These are phyloP conservation scores for Rhopalosiphum maidis DNA, from an alignment of 1,140 invertebrate species.

Conservation along the genomic window DNA sequence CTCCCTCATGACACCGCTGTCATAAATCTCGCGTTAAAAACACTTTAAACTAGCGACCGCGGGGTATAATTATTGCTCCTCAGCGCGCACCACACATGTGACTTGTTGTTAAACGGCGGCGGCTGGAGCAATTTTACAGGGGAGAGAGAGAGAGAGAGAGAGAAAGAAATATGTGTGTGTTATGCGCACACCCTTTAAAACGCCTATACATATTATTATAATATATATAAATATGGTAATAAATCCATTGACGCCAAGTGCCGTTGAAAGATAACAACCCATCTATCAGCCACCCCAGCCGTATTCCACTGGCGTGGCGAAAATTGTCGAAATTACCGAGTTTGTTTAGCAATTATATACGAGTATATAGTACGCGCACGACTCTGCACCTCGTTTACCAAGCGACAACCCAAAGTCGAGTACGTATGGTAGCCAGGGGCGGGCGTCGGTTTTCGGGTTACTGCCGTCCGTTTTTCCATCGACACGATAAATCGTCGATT, in stretches of 20 bases:
- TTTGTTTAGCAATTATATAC: slow-evolving; percentile 23
- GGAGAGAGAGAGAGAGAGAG: too few relatives aligned
- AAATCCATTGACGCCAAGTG: slow-evolving; percentile 37
- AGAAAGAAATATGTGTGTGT: neutral
- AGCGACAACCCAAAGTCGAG: neutral
- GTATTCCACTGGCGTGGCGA: neutral
- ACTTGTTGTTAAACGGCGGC: slow-evolving; percentile 24
- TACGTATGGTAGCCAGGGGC: neutral
- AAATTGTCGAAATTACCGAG: slow-evolving; percentile 40
- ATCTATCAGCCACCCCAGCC: slow-evolving; percentile 12
- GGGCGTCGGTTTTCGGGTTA: neutral
- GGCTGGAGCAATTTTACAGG: neutral
- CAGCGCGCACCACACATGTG: slow-evolving; percentile 26
- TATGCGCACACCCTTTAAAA: slow-evolving; percentile 6
- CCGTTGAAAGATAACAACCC: slow-evolving; percentile 38
- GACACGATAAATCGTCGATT: slow-evolving; percentile 9
- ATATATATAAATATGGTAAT: slow-evolving; percentile 15
- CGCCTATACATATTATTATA: neutral
- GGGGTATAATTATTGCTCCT: neutral
- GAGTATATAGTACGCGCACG: neutral
- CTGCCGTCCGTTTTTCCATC: neutral
- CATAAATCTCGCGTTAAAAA: slow-evolving; percentile 46
- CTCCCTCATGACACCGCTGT: too few relatives aligned
- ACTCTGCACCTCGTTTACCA: neutral
- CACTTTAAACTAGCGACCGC: neutral